These are phyloP conservation scores for Aurelia sp. DNA, from an alignment of 30 jellyfish, hydroid and myxozoan species.

Conservation along the genomic window DNA sequence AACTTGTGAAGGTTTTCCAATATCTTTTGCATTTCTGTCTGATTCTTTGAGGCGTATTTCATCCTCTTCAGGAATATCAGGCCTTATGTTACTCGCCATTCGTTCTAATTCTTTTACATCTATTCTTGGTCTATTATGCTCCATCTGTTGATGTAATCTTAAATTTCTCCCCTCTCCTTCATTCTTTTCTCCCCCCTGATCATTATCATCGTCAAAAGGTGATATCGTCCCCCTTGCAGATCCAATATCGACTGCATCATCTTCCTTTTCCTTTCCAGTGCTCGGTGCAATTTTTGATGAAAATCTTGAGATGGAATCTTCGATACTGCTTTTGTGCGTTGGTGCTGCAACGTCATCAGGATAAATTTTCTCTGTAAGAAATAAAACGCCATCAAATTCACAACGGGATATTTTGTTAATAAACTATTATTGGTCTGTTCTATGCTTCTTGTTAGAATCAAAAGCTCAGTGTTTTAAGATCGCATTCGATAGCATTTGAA, in stretches of 20 bases:
- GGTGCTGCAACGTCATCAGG: conserved; percentile 68
- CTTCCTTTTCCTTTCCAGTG: conserved; percentile 1
- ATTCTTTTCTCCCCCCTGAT: conserved; percentile 12
- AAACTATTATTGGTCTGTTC: no score
- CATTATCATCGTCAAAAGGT: conserved; percentile 72
- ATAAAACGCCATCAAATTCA: no score
- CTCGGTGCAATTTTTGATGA: conserved; percentile 57
- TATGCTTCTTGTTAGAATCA: no score
- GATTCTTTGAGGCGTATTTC: conserved; percentile 39
- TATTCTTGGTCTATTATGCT: not conserved
- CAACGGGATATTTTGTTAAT: no score
- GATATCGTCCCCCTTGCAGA: conserved; percentile 71
- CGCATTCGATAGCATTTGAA: no score
- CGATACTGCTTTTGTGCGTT: conserved; percentile 54
- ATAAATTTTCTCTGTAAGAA: conserved; percentile 42
- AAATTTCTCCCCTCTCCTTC: not conserved
- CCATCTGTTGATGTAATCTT: not conserved
- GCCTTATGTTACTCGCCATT: conserved; percentile 48
- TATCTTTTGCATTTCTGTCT: conserved; percentile 27
- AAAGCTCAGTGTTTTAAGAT: no score
- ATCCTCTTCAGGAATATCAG: conserved; percentile 40
- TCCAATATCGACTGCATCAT: conserved; percentile 41
- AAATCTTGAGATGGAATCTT: conserved; percentile 14
- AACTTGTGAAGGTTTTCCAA: conserved; percentile 57
- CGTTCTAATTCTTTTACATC: conserved; percentile 37